Evolutionary conservation across 2,888 invertebrate species (phyloP), one percentile per base, ranked within the genome.

Genomic region (Himalopsyche anomala): DNA sequence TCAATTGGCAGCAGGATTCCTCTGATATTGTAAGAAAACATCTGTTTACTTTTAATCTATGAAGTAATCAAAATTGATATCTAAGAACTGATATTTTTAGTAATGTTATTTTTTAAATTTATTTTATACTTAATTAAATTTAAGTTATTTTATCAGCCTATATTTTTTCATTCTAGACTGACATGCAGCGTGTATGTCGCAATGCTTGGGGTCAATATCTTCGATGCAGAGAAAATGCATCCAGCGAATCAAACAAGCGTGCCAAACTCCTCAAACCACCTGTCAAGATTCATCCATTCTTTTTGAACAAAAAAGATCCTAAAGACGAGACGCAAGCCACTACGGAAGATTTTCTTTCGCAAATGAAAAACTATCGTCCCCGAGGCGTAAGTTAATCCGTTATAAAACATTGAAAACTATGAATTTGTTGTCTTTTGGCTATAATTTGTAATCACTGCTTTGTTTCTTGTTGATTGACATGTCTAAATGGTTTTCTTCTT

Each of bases 181-280:
- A 94, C 88, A 94, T 96, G 90, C 92, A 94, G 89, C 94, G 96
- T 88, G 97, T 97, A 0, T 96, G 97, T 88, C 94, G 94, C 62
- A 99, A 99, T 90, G 99, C 97, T 0, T 98, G 98, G 93, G 96
- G 96, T 90, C 97, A 98, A 89, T 99, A 99, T 92, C 90, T 97
- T 1, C 94, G 95, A 89, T 98, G 99, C 88, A 94, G 99, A 87
- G 98, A 98, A 80, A 94, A 95, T 0, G 97, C 99, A 0, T 98
- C 99, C 0, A 93, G 95, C 0, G 99, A 98, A 90, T 98, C 98
- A 88, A 96, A 98, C 89, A 95, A 95, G 89, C 94, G 98, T 88
- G 95, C 97, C 15, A 99, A 99, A 92, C 94, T 94, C 69, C 92
- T 96, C 0, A 91, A 94, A 28, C 91, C 94, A 6, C 94, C 94